A percentile compares a stretch with the other conserved stretches of the same genome.
phyloP scores from a whole-genome alignment of 2,113 vertebrate genomes.

The Thermophis baileyi region DNA sequence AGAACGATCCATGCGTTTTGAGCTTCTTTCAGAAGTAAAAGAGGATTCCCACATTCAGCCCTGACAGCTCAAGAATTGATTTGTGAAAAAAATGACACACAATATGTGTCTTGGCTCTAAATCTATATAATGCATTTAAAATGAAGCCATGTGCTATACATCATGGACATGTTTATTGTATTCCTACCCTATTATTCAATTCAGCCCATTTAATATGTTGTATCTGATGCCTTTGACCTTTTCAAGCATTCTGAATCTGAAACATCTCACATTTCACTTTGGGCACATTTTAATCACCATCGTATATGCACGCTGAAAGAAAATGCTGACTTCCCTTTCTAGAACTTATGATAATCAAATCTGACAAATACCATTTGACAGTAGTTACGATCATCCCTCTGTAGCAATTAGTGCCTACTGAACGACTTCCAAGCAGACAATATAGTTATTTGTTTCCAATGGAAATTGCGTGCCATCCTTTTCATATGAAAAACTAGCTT shows the following conservation, averaged over 20 bases:
- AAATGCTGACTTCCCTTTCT: conserved; percentile 9
- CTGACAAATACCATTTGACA: conserved; percentile 19
- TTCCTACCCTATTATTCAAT: neutral
- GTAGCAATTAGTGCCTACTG: conserved; percentile 5
- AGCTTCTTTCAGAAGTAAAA: neutral
- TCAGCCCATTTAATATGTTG: neutral
- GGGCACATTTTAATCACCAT: neutral
- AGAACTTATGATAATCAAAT: conserved; percentile 17
- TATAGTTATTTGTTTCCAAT: neutral
- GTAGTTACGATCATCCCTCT: neutral
- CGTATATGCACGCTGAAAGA: neutral
- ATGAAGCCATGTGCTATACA: neutral
- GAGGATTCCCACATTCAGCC: neutral
- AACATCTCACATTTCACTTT: neutral
- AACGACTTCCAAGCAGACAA: conserved; percentile 8
- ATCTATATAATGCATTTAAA: neutral
- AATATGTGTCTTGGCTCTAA: neutral
- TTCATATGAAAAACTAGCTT: neutral
- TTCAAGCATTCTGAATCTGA: neutral
- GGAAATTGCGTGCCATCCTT: neutral
- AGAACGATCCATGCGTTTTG: neutral
- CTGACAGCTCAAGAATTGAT: neutral
- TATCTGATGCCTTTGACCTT: neutral
- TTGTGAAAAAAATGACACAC: neutral
- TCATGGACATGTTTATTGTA: neutral